Base-by-base conservation (phyloP, 2,797 vertebrate species). In the Calcarius lapponicus region DNA sequence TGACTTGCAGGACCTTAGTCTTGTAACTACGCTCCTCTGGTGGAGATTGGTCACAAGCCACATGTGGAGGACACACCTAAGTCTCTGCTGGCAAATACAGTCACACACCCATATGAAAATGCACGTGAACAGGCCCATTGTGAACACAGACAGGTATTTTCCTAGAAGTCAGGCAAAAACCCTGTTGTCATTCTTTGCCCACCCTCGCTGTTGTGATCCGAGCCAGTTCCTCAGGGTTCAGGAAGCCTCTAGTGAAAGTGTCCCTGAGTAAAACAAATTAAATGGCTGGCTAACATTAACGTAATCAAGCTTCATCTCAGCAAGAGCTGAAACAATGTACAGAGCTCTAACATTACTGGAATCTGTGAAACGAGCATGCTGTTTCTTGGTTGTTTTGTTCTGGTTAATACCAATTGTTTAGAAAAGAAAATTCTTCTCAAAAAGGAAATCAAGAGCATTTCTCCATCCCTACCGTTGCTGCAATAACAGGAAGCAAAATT, bases 401-500 rank as follows among this genome's bases (percentile, higher is more conserved):
- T 98, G 93, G 95, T 96, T 96, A 93, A 85, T 95, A 95, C 87
- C 97, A 96, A 98, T 97, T 98, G 97, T 98, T 98, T 97, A 96
- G 96, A 96, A 94, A 97, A 96, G 97, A 98, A 97, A 98, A 97
- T 96, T 97, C 95, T 95, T 96, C 97, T 92, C 67, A 75, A 97
- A 97, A 97, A 98, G 98, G 98, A 98, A 98, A 98, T 97, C 57
- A 80, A 96, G 94, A 98, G 90, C 81, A 25, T 98, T 98, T 97
- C 97, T 98, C 97, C 97, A 97, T 97, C 97, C 96, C 95, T 92
- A 93, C 50, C 0, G 71, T 93, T 95, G 75, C 97, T 93, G 98
- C 98, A 99, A 99, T 98, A 99, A 99, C 99, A 99, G 99, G 99
- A 99, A 99, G 98, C 97, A 86, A 97, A 96, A 97, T 97, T 96